phyloP scores from a whole-genome alignment of 2,113 vertebrate species.

The Albula goreensis region DNA sequence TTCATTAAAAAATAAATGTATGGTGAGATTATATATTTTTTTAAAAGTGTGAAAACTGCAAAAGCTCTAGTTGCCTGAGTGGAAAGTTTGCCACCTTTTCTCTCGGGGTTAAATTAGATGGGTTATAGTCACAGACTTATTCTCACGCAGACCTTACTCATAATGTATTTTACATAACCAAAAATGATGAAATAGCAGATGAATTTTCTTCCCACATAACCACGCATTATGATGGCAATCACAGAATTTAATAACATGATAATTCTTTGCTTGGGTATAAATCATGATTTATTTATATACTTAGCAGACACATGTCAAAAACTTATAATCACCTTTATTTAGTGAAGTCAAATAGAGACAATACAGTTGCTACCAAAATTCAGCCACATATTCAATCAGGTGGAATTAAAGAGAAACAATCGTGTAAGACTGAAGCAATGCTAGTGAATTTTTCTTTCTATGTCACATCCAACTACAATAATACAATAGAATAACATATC shows the following conservation, averaged over 20 bases:
- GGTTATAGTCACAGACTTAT: neutral
- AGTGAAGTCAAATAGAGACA: neutral
- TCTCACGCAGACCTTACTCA: constrained; percentile 2
- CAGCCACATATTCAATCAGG: neutral
- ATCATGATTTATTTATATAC: neutral
- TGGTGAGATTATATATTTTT: neutral
- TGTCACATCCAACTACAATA: too few relatives aligned
- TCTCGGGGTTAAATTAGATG: constrained; percentile 1
- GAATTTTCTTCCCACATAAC: neutral
- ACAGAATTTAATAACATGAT: neutral
- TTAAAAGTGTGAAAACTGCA: neutral
- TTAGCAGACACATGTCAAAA: neutral
- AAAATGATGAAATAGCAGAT: constrained; percentile 4
- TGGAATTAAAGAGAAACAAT: neutral
- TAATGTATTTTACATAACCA: neutral
- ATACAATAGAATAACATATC: too few relatives aligned
- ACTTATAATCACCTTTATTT: neutral
- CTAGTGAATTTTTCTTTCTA: too few relatives aligned
- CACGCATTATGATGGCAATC: neutral
- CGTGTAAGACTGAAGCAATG: too few relatives aligned
- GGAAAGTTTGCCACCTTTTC: neutral
- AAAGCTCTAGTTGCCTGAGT: neutral
- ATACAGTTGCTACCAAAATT: neutral
- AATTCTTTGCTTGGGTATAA: neutral
- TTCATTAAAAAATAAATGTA: constrained; percentile 1